Conservation (phyloP, 2,113 vertebrate genomes). For the Saccopteryx leptura region DNA sequence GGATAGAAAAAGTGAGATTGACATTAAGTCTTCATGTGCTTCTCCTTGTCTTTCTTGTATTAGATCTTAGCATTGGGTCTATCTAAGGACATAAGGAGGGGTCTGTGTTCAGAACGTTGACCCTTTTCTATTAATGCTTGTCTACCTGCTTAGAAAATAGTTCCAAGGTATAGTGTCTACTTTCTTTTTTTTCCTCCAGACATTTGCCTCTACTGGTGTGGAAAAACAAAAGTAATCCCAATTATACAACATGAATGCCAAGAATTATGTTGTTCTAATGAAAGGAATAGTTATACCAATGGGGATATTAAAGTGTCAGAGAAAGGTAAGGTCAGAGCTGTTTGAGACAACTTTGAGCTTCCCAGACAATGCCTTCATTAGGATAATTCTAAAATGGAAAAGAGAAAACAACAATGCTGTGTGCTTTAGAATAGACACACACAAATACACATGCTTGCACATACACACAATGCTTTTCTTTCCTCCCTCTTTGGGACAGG, state of each 20-base stretch:
- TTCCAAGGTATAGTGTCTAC: not conserved
- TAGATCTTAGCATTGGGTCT: not conserved
- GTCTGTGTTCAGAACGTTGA: not conserved
- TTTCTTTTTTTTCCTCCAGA: not conserved
- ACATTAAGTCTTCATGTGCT: not conserved
- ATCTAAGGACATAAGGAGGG: not conserved
- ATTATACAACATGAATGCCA: not conserved
- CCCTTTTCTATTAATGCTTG: not conserved
- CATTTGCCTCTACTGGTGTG: not conserved
- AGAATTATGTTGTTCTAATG: not conserved
- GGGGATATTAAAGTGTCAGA: not conserved
- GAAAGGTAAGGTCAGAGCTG: not conserved
- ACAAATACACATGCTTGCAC: not conserved
- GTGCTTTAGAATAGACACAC: not conserved
- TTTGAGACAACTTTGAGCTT: not conserved
- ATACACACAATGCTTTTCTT: not conserved
- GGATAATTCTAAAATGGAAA: not conserved
- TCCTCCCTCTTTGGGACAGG: not conserved
- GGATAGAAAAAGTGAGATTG: not conserved
- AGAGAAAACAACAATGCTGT: not conserved
- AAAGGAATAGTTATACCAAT: not conserved
- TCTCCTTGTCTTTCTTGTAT: not conserved
- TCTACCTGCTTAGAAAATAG: not conserved
- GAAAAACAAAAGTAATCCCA: not conserved
- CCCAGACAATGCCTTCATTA: not conserved